Base-by-base conservation (phyloP, 2,888 invertebrate genomes). In the Drosophila limbata region DNA sequence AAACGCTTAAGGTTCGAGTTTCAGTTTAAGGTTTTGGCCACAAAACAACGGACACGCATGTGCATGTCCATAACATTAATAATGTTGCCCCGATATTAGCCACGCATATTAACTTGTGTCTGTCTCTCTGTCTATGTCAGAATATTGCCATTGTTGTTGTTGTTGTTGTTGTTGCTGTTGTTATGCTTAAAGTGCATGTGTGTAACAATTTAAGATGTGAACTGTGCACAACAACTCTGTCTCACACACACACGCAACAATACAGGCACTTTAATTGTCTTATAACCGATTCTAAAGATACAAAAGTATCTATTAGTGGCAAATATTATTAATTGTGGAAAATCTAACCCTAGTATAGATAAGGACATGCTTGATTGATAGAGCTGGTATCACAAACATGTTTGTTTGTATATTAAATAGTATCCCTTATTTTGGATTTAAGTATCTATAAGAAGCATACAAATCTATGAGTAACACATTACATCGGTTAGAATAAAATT, bases 41-140 rank as follows among this genome's bases (percentile, higher is more conserved):
- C 47, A 62, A 47, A 62, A 39, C 37, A 47, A 11, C 62, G 47
- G 71, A 77, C 79, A 79, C 73, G 79, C 80, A 79, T 79, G 78
- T 68, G 70, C 80, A 76, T 81, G 84, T 84, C 79, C 77, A 75
- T 63, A 77, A 69, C 84, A 84, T 87, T 84, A 84, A 84, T 84
- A 84, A 81, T 84, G 69, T 75, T 79, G 87, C 71, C 66, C 74
- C 77, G 77, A 86, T 83, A 83, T 83, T 84, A 81, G 87, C 87
- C 70, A 87, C 84, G 84, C 82, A 84, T 81, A 81, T 81, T 86
- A 86, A 84, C 83, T 83, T 84, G 72, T 67, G 63, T 39, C 25
- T 25, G 25, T 25, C 25, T 25, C 5, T 39, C 45, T 59, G 48
- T 48, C 28, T 74, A 50, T 61, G 60, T 33, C 11, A 17, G 45